Conservation (phyloP, 2,888 invertebrate genomes). For the Sylvicola fuscatus region DNA sequence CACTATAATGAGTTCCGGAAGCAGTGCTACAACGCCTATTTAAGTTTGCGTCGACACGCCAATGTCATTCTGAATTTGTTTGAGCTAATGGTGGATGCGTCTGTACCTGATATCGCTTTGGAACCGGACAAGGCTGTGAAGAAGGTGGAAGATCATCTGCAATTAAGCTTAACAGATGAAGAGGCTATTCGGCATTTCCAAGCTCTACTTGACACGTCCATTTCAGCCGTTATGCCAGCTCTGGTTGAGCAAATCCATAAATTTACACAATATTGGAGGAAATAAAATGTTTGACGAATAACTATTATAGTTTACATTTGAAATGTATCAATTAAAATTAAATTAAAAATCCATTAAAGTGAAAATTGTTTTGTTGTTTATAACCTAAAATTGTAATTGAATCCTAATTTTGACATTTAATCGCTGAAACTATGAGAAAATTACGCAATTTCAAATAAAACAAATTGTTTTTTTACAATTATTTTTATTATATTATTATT, state of each 20-base stretch:
- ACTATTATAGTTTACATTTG: too few species aligned
- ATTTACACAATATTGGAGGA: constrained; percentile 84
- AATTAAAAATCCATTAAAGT: too few species aligned
- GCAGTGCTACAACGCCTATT: constrained; percentile 87
- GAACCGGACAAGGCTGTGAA: constrained; percentile 98
- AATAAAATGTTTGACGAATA: constrained; percentile 29
- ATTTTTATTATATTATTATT: too few species aligned
- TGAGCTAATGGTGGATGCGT: constrained; percentile 96
- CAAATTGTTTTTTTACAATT: too few species aligned
- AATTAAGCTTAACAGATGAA: constrained; percentile 84
- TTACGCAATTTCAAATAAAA: too few species aligned
- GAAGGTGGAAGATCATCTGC: constrained; percentile 80
- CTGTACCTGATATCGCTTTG: constrained; percentile 93
- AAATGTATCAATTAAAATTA: too few species aligned
- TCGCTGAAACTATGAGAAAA: too few species aligned
- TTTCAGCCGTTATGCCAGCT: constrained; percentile 89
- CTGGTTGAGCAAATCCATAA: constrained; percentile 94
- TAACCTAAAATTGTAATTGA: too few species aligned
- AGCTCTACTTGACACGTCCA: constrained; percentile 81
- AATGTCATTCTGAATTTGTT: constrained; percentile 94
- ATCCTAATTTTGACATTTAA: too few species aligned
- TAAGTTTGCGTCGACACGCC: constrained; percentile 83
- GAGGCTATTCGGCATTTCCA: constrained; percentile 92
- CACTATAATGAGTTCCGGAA: constrained; percentile 88
- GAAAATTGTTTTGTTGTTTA: too few species aligned